Evolutionary conservation across 2,888 invertebrate genomes (phyloP).

Genomic region (Perizoma affinitatum): DNA sequence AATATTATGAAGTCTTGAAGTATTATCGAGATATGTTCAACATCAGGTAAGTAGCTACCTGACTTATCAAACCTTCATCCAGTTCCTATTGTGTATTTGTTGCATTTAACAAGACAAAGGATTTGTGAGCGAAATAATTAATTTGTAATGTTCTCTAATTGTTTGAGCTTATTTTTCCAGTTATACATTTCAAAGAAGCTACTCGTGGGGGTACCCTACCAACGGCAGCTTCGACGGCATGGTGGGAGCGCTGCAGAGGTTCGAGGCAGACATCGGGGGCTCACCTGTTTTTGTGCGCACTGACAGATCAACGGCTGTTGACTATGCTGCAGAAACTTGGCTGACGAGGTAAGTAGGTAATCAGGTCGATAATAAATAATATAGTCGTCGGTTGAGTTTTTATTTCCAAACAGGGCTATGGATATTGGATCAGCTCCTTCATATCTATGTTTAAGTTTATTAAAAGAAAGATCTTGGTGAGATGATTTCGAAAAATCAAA

Average conservation of each 20-base stretch:
- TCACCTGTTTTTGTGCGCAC: slow-evolving; percentile 86
- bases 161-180: slow-evolving; percentile 51
- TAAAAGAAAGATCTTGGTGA: too few species aligned
- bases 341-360: slow-evolving; percentile 75
- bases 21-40: slow-evolving; percentile 87
- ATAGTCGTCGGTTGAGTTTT: too few species aligned
- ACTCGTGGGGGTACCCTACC: slow-evolving; percentile 86
- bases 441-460: too few species aligned
- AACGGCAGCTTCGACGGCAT: slow-evolving; percentile 87
- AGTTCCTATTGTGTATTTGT: too few species aligned
- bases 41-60: slow-evolving; percentile 80
- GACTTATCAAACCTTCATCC: too few species aligned
- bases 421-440: too few species aligned
- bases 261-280: slow-evolving; percentile 86
- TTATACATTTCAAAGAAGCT: slow-evolving; percentile 69
- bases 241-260: slow-evolving; percentile 83
- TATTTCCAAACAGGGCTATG: too few species aligned
- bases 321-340: slow-evolving; percentile 86
- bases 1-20: slow-evolving; percentile 81
- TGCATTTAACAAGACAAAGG: too few species aligned
- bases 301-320: slow-evolving; percentile 84
- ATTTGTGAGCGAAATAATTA: too few species aligned
- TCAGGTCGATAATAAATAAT: too few species aligned
- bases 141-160: too few species aligned
- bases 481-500: too few species aligned